A percentile compares a stretch with the other conserved stretches of the same genome.
Evolutionary conservation across 2,113 vertebrate species (phyloP).

Genomic region (Nestor notabilis): DNA sequence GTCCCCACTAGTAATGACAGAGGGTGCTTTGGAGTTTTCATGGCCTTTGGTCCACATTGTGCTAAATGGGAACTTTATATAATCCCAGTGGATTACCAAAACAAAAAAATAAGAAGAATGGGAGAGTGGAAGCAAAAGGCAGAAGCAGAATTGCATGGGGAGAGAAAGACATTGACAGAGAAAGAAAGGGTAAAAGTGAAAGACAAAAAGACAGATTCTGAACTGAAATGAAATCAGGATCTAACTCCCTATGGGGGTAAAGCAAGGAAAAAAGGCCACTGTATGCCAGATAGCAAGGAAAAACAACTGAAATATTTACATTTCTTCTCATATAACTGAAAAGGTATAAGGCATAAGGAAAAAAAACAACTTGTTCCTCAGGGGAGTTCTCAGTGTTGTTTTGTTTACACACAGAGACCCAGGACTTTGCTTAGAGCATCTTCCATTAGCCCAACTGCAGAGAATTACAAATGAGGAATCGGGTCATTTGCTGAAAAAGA

Average conservation of each 20-base stretch:
- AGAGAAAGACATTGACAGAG: not conserved
- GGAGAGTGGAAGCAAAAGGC: not conserved
- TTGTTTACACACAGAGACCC: not conserved
- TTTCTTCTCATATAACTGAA: not conserved
- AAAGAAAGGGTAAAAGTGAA: not conserved
- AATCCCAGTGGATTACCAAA: not conserved
- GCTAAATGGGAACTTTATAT: not conserved
- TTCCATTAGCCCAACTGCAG: slow-evolving; percentile 27
- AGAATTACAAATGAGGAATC: slow-evolving; percentile 53
- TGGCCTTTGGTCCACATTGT: not conserved
- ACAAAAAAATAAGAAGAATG: not conserved
- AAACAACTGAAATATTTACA: slow-evolving; percentile 6
- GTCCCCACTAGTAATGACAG: not conserved
- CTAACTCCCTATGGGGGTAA: not conserved
- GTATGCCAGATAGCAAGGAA: not conserved
- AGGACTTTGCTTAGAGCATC: not conserved
- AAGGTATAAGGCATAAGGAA: not conserved
- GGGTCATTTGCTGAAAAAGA: slow-evolving; percentile 37
- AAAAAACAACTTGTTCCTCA: not conserved
- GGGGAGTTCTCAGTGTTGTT: not conserved
- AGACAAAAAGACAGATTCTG: not conserved
- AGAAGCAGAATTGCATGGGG: not conserved
- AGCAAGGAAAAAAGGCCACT: not conserved
- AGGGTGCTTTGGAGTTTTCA: not conserved
- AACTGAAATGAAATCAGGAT: not conserved